phyloP scores from a whole-genome alignment of 2,113 vertebrate genomes.

The Marmota monax region DNA sequence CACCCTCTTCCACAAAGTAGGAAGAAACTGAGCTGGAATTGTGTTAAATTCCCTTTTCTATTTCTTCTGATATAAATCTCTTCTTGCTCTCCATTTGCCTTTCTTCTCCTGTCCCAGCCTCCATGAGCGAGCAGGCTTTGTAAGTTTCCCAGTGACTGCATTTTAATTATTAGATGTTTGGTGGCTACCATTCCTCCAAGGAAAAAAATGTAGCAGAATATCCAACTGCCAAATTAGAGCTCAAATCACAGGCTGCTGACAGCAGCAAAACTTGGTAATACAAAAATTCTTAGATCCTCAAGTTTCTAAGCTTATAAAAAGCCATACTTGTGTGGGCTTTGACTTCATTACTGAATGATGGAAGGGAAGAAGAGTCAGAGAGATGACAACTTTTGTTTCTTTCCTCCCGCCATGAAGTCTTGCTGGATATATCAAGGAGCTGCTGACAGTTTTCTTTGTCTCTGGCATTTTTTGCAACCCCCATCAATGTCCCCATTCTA shows the following conservation, averaged over 20 bases:
- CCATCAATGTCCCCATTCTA: not conserved
- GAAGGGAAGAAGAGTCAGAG: not conserved
- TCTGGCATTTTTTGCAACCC: not conserved
- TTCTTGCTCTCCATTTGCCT: not conserved
- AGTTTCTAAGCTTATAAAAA: not conserved
- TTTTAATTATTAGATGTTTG: constrained; percentile 66
- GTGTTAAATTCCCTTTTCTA: constrained; percentile 24
- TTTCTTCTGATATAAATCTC: constrained; percentile 49
- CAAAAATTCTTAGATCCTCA: constrained; percentile 26
- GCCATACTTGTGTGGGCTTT: not conserved
- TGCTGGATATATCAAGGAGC: not conserved
- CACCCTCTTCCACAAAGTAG: not conserved
- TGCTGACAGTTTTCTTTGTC: not conserved
- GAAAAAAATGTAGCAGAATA: constrained; percentile 12
- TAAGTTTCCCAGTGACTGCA: not conserved
- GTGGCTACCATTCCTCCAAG: constrained; percentile 45
- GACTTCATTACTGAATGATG: not conserved
- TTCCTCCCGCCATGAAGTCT: not conserved
- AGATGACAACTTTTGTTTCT: not conserved
- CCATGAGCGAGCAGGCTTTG: not conserved
- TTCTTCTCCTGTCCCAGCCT: not conserved
- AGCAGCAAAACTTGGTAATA: constrained; percentile 12
- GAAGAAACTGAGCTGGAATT: not conserved
- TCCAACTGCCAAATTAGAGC: not conserved
- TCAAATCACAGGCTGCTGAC: constrained; percentile 29